Conservation (phyloP, 2,888 invertebrate genomes). For the Lithophane semibrunnea region DNA sequence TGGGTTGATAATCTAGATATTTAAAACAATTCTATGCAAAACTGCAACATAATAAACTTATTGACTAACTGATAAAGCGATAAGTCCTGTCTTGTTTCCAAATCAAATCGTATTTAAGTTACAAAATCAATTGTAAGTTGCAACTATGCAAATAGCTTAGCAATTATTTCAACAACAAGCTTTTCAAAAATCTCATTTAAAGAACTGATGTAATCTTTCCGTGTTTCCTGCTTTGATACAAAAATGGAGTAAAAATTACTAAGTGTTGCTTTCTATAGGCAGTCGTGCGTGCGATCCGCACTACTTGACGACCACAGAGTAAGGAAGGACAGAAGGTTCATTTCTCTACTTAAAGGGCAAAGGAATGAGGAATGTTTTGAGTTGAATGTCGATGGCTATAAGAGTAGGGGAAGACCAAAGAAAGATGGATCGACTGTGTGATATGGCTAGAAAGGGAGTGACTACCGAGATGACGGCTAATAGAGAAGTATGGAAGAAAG, state of each 20-base stretch:
- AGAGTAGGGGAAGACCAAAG: neutral
- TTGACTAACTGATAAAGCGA: neutral
- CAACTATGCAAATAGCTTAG: constrained; percentile 22
- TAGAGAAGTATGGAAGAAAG: too few species aligned
- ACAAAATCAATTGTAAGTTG: constrained; percentile 18
- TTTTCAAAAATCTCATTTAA: constrained; percentile 45
- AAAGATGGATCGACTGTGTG: too few species aligned
- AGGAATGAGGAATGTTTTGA: too few species aligned
- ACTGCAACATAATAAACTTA: neutral
- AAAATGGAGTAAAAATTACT: constrained; percentile 72
- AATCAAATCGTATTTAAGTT: constrained; percentile 27
- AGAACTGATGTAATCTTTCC: constrained; percentile 51
- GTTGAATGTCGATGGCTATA: too few species aligned
- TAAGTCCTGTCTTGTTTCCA: neutral
- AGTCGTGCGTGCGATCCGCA: constrained; percentile 81
- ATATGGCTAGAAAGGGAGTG: too few species aligned
- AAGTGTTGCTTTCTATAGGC: constrained; percentile 72
- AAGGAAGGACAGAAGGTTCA: constrained; percentile 23
- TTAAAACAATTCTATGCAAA: constrained; percentile 5
- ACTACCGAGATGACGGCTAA: too few species aligned
- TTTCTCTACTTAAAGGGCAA: neutral
- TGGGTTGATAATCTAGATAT: neutral
- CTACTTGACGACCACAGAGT: constrained; percentile 67
- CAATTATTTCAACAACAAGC: constrained; percentile 21
- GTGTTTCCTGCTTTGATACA: constrained; percentile 53